Conservation (phyloP, 2,888 invertebrate species). For the Fissipunctia ypsillon region DNA sequence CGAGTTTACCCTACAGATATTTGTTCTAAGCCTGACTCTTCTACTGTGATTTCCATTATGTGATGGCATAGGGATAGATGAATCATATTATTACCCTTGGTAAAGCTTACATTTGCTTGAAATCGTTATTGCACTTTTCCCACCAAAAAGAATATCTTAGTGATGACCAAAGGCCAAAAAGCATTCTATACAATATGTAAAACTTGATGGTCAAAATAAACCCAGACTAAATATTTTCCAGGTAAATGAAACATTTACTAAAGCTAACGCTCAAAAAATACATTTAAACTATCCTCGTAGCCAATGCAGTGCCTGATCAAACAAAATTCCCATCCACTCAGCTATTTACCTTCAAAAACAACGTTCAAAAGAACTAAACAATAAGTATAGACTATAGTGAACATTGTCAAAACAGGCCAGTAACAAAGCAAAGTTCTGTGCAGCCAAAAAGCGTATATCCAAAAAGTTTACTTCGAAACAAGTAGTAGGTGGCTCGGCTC, state of each 20-base stretch:
- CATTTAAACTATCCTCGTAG: constrained; percentile 6
- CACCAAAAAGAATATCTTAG: background rate
- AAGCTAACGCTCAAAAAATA: constrained; percentile 21
- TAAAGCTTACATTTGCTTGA: too few relatives aligned
- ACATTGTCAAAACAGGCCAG: constrained; percentile 57
- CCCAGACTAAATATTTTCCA: background rate
- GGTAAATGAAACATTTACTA: background rate
- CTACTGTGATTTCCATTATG: background rate
- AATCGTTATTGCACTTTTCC: background rate
- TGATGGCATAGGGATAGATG: background rate
- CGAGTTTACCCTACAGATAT: constrained; percentile 20
- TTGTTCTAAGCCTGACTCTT: background rate
- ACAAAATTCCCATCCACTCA: constrained; percentile 19
- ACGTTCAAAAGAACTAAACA: constrained; percentile 44
- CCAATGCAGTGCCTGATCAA: constrained; percentile 21
- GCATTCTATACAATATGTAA: background rate
- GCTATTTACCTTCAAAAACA: constrained; percentile 30
- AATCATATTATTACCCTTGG: background rate
- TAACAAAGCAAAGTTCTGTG: constrained; percentile 69
- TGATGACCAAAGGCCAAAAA: background rate
- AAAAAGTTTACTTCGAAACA: constrained; percentile 85
- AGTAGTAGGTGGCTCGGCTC: constrained; percentile 79
- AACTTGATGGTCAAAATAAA: background rate
- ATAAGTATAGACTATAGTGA: constrained; percentile 52
- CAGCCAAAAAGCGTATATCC: constrained; percentile 72